A percentile compares a stretch with the other conserved stretches of the same genome.
phyloP scores from a whole-genome alignment of 2,797 vertebrate species.

The Enteromius paludinosus region DNA sequence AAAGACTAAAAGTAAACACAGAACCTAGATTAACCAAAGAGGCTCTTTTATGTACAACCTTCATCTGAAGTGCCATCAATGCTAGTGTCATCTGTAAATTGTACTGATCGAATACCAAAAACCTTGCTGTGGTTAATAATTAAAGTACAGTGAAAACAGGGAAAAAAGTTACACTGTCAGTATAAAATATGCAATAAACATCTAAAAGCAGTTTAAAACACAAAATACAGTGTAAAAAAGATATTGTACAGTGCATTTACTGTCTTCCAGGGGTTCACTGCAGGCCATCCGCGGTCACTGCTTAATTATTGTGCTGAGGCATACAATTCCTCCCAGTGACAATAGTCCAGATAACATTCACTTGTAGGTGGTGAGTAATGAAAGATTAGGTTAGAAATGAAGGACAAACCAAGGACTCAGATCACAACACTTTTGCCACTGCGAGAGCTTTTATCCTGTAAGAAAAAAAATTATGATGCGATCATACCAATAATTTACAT shows the following conservation, averaged over 20 bases:
- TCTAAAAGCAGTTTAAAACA: background rate
- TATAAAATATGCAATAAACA: background rate
- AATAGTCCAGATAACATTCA: background rate
- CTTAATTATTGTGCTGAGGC: background rate
- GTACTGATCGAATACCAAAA: constrained; percentile 1
- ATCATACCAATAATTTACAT: background rate
- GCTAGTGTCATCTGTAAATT: background rate
- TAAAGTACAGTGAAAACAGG: constrained; percentile 1
- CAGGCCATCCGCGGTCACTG: background rate
- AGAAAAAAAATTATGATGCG: constrained; percentile 51
- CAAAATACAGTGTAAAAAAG: background rate
- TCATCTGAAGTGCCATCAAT: constrained; percentile 8
- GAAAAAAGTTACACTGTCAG: background rate
- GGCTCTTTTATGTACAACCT: constrained; percentile 14
- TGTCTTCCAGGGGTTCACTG: background rate
- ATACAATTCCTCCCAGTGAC: constrained; percentile 15
- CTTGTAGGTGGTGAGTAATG: constrained; percentile 6
- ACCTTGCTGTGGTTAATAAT: background rate
- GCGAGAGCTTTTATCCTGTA: constrained; percentile 89
- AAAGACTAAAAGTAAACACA: constrained; percentile 24
- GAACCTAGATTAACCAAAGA: background rate
- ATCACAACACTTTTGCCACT: constrained; percentile 91
- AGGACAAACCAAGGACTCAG: constrained; percentile 66
- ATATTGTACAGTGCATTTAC: background rate
- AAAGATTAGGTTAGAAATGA: constrained; percentile 52